Conservation (phyloP, 2,797 vertebrate genomes). For the Agapornis canus region DNA sequence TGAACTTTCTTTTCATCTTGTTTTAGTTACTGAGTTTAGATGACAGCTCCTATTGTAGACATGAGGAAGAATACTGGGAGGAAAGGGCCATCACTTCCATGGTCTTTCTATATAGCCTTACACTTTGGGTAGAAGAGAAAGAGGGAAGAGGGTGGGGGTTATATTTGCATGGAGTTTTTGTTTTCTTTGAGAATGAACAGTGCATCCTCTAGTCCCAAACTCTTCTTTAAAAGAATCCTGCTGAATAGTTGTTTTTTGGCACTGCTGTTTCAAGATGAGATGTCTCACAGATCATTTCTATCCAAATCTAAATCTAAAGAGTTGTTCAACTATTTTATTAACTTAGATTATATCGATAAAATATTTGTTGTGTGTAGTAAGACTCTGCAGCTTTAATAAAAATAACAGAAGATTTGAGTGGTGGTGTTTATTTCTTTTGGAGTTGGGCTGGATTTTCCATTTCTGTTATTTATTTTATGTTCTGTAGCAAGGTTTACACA, state of each 20-base stretch:
- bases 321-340: constrained; percentile 83
- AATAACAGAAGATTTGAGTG: constrained; percentile 44
- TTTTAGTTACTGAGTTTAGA: constrained; percentile 25
- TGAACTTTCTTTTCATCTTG: background rate
- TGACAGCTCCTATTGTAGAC: background rate
- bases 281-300: constrained; percentile 76
- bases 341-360: constrained; percentile 79
- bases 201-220: constrained; percentile 50
- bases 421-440: background rate
- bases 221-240: constrained; percentile 53
- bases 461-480: background rate
- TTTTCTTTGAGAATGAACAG: constrained; percentile 57
- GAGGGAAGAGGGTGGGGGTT: background rate
- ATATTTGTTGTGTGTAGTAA: constrained; percentile 78
- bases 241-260: constrained; percentile 44
- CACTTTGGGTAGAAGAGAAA: constrained; percentile 7
- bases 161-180: constrained; percentile 57
- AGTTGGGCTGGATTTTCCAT: background rate
- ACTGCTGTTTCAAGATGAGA: constrained; percentile 59
- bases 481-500: background rate
- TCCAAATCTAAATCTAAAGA: constrained; percentile 79
- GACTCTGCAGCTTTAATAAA: constrained; percentile 77
- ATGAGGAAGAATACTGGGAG: background rate
- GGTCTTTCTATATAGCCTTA: constrained; percentile 5
- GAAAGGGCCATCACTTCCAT: background rate